phyloP scores from a whole-genome alignment of 2,797 vertebrate species.

The Pelochelys cantorii region DNA sequence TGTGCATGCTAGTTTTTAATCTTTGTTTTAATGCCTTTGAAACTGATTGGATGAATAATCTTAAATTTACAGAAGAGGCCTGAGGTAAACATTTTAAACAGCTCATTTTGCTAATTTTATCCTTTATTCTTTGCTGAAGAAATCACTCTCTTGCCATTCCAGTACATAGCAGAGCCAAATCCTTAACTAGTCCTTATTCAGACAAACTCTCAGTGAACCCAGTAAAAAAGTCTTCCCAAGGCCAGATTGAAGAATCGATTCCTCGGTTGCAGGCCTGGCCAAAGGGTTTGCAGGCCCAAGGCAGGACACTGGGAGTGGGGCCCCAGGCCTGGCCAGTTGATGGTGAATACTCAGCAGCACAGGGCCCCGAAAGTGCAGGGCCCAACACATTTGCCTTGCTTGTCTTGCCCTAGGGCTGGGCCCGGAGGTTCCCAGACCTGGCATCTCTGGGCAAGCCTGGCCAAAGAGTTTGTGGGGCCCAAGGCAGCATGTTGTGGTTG shows the following conservation, averaged over 20 bases:
- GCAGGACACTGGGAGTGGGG: no score
- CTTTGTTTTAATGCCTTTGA: background rate
- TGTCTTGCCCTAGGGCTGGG: no score
- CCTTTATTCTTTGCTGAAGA: background rate
- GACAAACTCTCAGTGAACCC: background rate
- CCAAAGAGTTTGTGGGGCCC: no score
- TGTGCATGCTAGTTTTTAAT: background rate
- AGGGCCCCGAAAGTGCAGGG: no score
- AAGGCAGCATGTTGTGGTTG: no score
- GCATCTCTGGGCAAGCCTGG: no score
- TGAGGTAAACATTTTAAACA: background rate
- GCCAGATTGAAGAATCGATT: slow-evolving; percentile 19
- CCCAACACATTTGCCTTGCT: no score
- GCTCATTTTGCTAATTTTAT: no score
- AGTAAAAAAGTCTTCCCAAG: background rate
- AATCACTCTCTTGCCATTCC: slow-evolving; percentile 12
- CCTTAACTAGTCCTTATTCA: background rate
- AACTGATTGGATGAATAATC: background rate
- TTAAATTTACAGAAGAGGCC: background rate
- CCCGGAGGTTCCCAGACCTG: no score
- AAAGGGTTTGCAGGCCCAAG: no score
- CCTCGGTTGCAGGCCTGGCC: slow-evolving; percentile 4
- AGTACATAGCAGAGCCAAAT: background rate
- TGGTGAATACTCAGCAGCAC: no score
- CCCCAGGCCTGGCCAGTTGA: no score